Percentiles rank a stretch among this genome's conserved stretches.
Conservation (phyloP, 64 coral and sea anemone genomes). For the Montipora efflorescens region DNA sequence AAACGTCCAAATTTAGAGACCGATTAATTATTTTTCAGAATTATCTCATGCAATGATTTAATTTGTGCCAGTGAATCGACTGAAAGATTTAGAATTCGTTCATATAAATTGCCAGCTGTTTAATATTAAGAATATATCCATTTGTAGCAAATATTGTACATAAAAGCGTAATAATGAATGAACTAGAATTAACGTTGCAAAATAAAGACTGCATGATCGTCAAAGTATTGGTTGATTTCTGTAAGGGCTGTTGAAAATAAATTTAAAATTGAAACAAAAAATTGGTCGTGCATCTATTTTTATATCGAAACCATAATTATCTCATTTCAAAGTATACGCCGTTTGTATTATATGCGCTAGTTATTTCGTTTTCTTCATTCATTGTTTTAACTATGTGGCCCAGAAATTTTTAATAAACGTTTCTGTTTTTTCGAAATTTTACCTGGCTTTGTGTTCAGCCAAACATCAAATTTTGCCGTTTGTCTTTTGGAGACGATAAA, state of each 20-base stretch:
- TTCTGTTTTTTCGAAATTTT: neutral
- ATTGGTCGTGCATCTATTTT: neutral
- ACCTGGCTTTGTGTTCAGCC: slow-evolving; percentile 17
- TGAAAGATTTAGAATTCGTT: too few relatives aligned
- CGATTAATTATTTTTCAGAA: too few relatives aligned
- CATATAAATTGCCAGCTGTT: neutral
- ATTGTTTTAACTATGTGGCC: slow-evolving; percentile 23
- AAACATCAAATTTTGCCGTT: slow-evolving; percentile 43
- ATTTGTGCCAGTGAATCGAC: too few relatives aligned
- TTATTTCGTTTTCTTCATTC: neutral
- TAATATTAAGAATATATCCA: neutral
- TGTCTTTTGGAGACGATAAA: slow-evolving; percentile 29
- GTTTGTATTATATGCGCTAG: neutral
- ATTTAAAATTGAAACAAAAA: neutral
- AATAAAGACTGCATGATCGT: neutral
- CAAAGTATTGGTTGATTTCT: neutral
- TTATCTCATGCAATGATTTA: too few relatives aligned
- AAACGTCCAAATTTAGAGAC: too few relatives aligned
- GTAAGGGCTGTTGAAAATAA: neutral
- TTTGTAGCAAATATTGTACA: neutral
- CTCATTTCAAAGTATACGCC: neutral
- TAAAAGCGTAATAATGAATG: slow-evolving; percentile 6
- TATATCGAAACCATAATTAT: neutral
- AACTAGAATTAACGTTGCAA: neutral
- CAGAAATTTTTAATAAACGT: neutral